Evolutionary conservation across 2,888 invertebrate species (phyloP), one percentile per base, ranked within the genome.

Genomic region (Meandrusa payeni): DNA sequence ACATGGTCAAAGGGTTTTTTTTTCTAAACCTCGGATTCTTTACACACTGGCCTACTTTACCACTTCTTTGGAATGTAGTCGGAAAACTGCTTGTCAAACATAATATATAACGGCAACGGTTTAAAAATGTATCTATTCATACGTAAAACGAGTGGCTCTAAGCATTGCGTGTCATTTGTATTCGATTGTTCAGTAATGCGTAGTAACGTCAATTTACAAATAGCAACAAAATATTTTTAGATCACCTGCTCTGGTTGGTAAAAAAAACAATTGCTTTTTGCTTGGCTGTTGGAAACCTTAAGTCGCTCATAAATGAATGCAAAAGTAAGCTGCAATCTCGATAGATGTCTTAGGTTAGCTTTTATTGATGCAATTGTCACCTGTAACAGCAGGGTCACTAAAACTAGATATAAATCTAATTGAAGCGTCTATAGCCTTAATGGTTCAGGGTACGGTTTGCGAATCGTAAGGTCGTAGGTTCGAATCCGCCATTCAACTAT

Each of bases 111-210:
- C 32, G 32, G 15, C 9, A 2, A 20, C 3, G 0, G n/a, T 20
- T 26, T 20, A 11, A 9, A 28, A 36, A 28, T 34, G 28, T 22
- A 3, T 10, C 0, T 5, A 34, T 28, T 28, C 5, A 36, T 29
- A 23, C 37, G 44, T 55, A 50, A 48, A 55, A 31, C 42, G 17
- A 38, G 52, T 41, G 26, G 13, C 27, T 20, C n/a, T 15, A 2
- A 32, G 41, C 56, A 48, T 72, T 54, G 78, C 79, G 74, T 78
- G 78, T 73, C 71, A 75, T 75, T 77, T 55, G 46, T 71, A 76
- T 75, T 71, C 72, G 26, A 47, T 41, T 41, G 38, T 54, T 45
- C n/a, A 44, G 20, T 41, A 31, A 20, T 17, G 29, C 38, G 33
- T 27, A 40, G 29, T 42, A 46, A 40, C 28, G 15, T 31, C 10